These are phyloP conservation scores for Anser cygnoides DNA, from an alignment of 2,113 vertebrate genomes.

Conservation along the genomic window DNA sequence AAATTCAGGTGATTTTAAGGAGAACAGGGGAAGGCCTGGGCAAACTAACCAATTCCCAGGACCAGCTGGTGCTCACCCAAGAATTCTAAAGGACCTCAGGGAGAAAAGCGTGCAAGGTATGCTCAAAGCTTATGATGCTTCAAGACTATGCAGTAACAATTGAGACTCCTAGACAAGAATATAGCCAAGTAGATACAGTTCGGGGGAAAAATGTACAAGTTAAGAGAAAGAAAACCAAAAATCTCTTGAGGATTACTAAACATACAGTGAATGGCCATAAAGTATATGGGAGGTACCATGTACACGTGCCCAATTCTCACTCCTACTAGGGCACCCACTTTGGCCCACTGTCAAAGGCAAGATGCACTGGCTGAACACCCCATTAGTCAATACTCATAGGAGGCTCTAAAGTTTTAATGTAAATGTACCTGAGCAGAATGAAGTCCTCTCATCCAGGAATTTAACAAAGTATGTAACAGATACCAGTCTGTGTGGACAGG, in stretches of 20 bases:
- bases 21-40: not conserved
- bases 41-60: not conserved
- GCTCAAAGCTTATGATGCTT: not conserved
- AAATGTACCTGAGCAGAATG: not conserved
- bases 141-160: not conserved
- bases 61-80: not conserved
- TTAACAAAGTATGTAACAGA: not conserved
- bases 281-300: accelerated
- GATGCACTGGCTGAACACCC: not conserved
- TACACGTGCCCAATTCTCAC: too few species aligned
- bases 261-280: not conserved
- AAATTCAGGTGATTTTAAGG: accelerated
- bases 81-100: not conserved
- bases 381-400: not conserved
- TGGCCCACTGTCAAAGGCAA: not conserved
- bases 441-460: not conserved
- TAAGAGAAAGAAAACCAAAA: not conserved
- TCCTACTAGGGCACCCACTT: not conserved
- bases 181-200: not conserved
- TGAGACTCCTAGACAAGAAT: not conserved
- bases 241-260: not conserved
- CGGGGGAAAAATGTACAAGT: not conserved
- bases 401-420: not conserved
- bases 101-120: not conserved
- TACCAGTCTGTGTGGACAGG: not conserved